phyloP scores from a whole-genome alignment of 1,140 invertebrate species.

The Papilio dardanus region DNA sequence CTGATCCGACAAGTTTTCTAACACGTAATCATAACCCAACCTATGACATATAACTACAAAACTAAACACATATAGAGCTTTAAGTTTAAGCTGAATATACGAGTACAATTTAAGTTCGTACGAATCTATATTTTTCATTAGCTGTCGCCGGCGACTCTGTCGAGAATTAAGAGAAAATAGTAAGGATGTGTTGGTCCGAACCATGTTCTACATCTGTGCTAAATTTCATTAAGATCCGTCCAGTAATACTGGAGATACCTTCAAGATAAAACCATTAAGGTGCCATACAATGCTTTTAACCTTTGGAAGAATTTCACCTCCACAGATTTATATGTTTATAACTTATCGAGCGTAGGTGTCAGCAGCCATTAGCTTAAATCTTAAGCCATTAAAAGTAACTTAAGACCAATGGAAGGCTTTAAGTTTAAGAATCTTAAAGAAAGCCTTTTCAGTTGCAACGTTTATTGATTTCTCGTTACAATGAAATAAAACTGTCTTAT shows the following conservation, averaged over 20 bases:
- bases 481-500: not conserved
- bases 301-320: slow-evolving; percentile 27
- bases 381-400: slow-evolving; percentile 26
- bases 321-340: slow-evolving; percentile 22
- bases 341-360: slow-evolving; percentile 25
- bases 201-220: too few species aligned
- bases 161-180: too few species aligned
- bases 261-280: not conserved
- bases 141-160: not conserved
- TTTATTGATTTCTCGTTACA: not conserved
- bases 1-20: slow-evolving; percentile 20
- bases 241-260: too few species aligned
- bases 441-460: not conserved
- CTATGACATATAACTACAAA: slow-evolving; percentile 20
- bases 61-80: not conserved
- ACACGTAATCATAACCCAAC: slow-evolving; percentile 28
- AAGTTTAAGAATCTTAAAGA: not conserved
- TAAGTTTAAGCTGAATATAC: too few species aligned
- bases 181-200: too few species aligned
- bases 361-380: slow-evolving; percentile 34
- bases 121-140: not conserved
- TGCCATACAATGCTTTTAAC: slow-evolving; percentile 16
- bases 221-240: too few species aligned
- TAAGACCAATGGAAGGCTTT: slow-evolving; percentile 12
- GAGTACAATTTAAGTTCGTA: too few species aligned